Evolutionary conservation across 2,888 invertebrate genomes (phyloP).

Genomic region (Meiosimyza platycephala): DNA sequence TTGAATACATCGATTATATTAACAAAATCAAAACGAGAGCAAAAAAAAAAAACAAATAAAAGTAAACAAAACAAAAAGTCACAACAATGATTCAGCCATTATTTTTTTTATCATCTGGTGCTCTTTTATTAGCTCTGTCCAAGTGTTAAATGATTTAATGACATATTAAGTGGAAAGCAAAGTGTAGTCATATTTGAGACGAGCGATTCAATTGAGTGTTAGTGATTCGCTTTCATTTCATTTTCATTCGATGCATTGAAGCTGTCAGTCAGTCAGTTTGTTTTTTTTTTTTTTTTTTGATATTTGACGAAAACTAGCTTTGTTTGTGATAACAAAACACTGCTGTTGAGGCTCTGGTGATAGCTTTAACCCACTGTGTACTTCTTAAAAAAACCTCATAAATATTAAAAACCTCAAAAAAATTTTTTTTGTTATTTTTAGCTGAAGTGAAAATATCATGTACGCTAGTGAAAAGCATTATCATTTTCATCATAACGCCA

Average conservation of each 20-base stretch:
- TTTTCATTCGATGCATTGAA: background rate
- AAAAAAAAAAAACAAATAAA: too few relatives aligned
- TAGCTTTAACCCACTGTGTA: too few relatives aligned
- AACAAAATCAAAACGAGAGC: too few relatives aligned
- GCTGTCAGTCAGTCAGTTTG: background rate
- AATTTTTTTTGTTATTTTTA: too few relatives aligned
- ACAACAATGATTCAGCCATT: constrained; percentile 50
- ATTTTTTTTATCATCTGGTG: constrained; percentile 44
- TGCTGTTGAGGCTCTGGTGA: constrained; percentile 47
- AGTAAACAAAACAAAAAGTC: constrained; percentile 7
- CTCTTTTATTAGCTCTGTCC: constrained; percentile 46
- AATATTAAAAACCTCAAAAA: too few relatives aligned
- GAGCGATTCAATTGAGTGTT: background rate
- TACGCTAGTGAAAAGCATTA: too few relatives aligned
- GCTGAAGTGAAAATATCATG: too few relatives aligned
- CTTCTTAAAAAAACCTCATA: too few relatives aligned
- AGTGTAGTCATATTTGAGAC: constrained; percentile 8
- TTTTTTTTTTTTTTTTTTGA: constrained; percentile 4
- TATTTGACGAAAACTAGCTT: background rate
- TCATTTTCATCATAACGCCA: too few relatives aligned
- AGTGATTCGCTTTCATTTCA: background rate
- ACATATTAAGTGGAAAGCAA: constrained; percentile 38
- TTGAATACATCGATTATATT: too few relatives aligned
- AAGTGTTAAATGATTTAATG: constrained; percentile 48
- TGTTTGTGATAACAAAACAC: constrained; percentile 29